phyloP scores from a whole-genome alignment of 37 sponge, comb jelly and placozoan species.

The Theonella swinhoei region DNA sequence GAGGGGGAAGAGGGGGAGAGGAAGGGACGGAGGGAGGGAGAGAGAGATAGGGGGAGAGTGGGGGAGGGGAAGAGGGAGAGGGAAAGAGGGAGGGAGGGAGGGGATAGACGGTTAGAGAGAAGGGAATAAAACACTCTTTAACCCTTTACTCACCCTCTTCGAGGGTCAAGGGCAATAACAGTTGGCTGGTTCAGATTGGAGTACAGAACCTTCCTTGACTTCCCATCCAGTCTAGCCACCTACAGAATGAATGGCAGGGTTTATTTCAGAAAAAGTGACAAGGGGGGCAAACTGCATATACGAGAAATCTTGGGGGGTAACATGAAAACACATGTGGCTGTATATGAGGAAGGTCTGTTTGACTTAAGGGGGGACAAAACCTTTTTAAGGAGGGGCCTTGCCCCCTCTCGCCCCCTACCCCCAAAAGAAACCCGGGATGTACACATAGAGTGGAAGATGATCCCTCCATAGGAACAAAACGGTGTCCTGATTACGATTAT shows the following conservation, averaged over 20 bases:
- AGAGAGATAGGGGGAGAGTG: background rate
- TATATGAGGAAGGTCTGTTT: no score
- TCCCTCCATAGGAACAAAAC: no score
- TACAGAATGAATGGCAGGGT: background rate
- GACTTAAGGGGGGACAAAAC: no score
- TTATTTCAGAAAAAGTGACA: no score
- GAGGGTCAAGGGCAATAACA: constrained; percentile 24
- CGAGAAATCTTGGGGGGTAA: no score
- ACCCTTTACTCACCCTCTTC: constrained; percentile 36
- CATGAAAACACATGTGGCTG: no score
- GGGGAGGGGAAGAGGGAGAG: background rate
- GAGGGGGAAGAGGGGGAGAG: background rate
- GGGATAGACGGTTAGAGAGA: background rate
- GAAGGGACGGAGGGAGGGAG: background rate
- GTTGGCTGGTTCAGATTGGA: background rate
- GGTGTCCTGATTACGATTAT: no score
- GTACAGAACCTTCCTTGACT: background rate
- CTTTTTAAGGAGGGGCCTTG: no score
- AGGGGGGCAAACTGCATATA: no score
- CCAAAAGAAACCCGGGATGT: no score
- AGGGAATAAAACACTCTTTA: background rate
- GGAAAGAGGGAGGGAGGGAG: background rate
- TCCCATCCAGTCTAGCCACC: background rate
- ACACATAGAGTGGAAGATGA: no score
- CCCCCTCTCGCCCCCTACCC: no score